phyloP scores from a whole-genome alignment of 2,888 invertebrate species.

The Drosophila bunnanda region DNA sequence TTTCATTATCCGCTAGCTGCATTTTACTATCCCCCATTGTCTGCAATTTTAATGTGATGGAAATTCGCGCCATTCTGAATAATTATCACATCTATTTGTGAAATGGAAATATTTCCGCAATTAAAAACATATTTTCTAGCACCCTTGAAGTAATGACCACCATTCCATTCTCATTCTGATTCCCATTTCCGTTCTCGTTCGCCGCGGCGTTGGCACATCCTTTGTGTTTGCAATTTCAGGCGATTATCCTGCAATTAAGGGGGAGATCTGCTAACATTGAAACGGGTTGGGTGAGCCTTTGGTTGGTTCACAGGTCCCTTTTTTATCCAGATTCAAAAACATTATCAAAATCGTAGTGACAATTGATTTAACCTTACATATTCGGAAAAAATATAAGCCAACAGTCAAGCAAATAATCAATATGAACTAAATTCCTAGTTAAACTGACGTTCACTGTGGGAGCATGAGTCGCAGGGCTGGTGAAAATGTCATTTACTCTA shows the following conservation, averaged over 20 bases:
- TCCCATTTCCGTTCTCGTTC: background rate
- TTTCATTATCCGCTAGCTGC: constrained; percentile 58
- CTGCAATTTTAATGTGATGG: constrained; percentile 73
- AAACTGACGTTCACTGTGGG: constrained; percentile 7
- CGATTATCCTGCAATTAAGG: constrained; percentile 59
- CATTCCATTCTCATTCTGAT: constrained; percentile 23
- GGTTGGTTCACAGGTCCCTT: background rate
- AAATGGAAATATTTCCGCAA: constrained; percentile 70
- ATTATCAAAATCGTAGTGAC: background rate
- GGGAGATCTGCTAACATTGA: background rate
- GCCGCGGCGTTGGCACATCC: constrained; percentile 9
- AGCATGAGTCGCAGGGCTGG: constrained; percentile 12
- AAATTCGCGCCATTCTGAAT: constrained; percentile 69
- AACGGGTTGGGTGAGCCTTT: background rate
- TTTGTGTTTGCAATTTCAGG: constrained; percentile 51
- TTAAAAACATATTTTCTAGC: constrained; percentile 73
- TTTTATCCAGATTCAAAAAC: background rate
- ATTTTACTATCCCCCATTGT: constrained; percentile 69
- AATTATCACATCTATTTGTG: constrained; percentile 65
- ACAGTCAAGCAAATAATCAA: constrained; percentile 10
- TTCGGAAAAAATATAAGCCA: constrained; percentile 7
- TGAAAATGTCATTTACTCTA: constrained; percentile 40
- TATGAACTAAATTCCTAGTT: constrained; percentile 26
- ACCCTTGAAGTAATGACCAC: constrained; percentile 59
- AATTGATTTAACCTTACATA: constrained; percentile 6